Evolutionary conservation across 2,113 vertebrate species (phyloP), one percentile per base, ranked within the genome.

Genomic region (Oreochromis spilurus): DNA sequence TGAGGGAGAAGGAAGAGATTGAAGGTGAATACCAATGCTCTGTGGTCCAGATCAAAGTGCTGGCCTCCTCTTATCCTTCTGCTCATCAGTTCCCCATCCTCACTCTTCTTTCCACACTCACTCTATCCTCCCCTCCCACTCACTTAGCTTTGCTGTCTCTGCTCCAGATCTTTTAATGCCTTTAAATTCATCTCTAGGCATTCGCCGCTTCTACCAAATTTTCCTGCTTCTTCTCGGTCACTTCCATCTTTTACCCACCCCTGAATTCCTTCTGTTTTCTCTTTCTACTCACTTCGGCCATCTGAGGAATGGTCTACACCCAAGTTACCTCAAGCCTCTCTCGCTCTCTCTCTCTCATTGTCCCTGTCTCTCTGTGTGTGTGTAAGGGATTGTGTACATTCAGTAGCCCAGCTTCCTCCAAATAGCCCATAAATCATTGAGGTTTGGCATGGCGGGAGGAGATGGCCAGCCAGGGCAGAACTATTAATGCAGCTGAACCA

Each of bases 371-470:
- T 17, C 17, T 72, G 11, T 67, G 0, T 72, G 0, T 17, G 16
- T 88, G 79, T 91, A 92, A 93, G 86, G 87, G 84, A 89, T 78
- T 88, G 87, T 91, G 87, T 93, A 93, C 92, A 90, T 87, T 92
- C 85, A 72, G 89, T 85, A 55, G 84, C 86, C 88, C 79, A 84
- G 90, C 92, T 87, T 93, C 92, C 87, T 94, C 87, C 90, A 92
- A 90, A 95, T 90, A 94, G 92, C 81, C 91, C 91, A 95, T 95
- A 93, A 95, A 95, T 96, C 93, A 95, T 13, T 48, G 70, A 45
- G 57, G 53, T 79, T 78, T 90, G 87, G 85, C 90, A 48, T 65
- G 57, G 81, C 7, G 24, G 83, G 83, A 91, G 91, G 88, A 84
- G 89, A 89, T 24, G 80, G 88, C 79, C 87, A 84, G 84, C 87